Percentiles rank a stretch among this genome's conserved stretches.
These are phyloP conservation scores for Philaenus spumarius DNA, from an alignment of 1,140 invertebrate species.

Conservation along the genomic window DNA sequence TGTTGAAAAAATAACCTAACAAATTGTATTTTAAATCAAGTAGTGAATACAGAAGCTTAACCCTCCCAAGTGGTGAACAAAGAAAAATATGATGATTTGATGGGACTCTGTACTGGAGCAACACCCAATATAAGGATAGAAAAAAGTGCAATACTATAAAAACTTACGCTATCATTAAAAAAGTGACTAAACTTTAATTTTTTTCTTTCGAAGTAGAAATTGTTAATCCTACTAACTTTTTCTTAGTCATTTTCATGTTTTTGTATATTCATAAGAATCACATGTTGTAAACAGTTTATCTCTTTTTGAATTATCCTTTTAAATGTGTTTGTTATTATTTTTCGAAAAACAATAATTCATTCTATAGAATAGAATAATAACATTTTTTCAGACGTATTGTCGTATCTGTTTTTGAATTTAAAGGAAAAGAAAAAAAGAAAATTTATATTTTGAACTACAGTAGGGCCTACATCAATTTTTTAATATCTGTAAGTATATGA, in stretches of 20 bases:
- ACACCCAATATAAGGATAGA: background rate
- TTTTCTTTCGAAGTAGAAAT: background rate
- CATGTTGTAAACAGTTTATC: background rate
- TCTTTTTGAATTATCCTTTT: background rate
- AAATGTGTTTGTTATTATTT: background rate
- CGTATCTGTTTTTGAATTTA: constrained; percentile 4
- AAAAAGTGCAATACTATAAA: background rate
- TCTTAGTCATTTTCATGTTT: background rate
- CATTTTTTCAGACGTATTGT: background rate
- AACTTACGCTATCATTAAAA: constrained; percentile 2
- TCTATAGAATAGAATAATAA: background rate
- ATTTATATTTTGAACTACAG: background rate
- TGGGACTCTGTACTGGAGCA: background rate
- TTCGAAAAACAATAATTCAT: background rate
- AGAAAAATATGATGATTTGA: constrained; percentile 14
- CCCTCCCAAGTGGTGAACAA: background rate
- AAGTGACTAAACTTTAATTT: background rate
- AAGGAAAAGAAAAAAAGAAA: background rate
- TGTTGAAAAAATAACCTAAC: background rate
- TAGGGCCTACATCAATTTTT: background rate
- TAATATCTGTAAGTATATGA: background rate
- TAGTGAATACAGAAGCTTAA: constrained; percentile 2
- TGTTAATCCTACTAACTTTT: background rate
- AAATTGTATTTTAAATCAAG: constrained; percentile 7
- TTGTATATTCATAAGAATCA: background rate